Conservation (phyloP, 2,113 vertebrate genomes). For the Redunca redunca region DNA sequence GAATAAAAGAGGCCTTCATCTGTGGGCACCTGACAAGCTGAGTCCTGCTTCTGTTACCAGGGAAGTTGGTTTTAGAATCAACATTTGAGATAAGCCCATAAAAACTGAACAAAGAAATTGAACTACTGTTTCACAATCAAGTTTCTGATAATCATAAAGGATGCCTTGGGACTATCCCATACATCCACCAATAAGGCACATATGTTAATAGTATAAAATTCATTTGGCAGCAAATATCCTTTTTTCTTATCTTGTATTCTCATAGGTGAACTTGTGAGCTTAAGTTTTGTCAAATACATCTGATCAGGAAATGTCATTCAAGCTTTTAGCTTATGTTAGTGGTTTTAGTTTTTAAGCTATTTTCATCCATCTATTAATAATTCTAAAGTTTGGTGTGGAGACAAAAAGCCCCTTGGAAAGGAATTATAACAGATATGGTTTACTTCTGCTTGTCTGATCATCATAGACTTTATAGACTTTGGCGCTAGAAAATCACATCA, state of each 20-base stretch:
- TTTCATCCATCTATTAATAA: background rate
- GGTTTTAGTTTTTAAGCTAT: background rate
- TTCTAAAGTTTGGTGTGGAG: background rate
- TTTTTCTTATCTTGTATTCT: background rate
- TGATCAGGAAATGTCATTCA: background rate
- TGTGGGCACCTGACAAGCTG: background rate
- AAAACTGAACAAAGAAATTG: constrained; percentile 24
- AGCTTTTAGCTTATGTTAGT: background rate
- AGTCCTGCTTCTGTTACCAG: constrained; percentile 16
- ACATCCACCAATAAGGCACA: background rate
- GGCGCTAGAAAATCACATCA: background rate
- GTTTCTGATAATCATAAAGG: background rate
- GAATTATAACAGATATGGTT: background rate
- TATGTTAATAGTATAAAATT: background rate
- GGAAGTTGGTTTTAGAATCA: background rate
- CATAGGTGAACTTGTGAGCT: background rate
- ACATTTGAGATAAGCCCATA: background rate
- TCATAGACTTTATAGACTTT: too few species aligned
- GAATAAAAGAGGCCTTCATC: constrained; percentile 6
- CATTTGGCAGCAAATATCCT: background rate
- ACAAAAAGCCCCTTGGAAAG: background rate
- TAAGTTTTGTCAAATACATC: background rate
- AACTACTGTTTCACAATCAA: background rate
- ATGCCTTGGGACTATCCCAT: background rate
- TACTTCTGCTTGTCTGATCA: background rate